Evolutionary conservation across 2,797 vertebrate species (phyloP).

Genomic region (Cyclopterus lumpus): DNA sequence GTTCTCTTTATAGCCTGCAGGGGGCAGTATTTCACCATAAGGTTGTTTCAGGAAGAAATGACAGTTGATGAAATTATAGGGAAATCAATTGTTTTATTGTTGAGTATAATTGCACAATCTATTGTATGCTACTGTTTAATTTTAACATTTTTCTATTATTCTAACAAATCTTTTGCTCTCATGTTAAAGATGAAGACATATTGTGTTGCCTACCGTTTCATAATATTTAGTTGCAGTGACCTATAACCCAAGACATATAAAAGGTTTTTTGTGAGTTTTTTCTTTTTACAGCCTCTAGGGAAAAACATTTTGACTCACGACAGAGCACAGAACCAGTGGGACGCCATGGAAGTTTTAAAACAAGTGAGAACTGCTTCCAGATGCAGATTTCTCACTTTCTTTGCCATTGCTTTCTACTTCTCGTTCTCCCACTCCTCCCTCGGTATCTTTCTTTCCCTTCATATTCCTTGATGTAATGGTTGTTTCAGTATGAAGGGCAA

Average conservation of each 20-base stretch:
- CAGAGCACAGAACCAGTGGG: conserved; percentile 3
- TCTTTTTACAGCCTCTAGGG: background rate
- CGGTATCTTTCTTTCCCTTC: background rate
- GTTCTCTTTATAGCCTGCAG: conserved; percentile 40
- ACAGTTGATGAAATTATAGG: background rate
- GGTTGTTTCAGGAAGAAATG: background rate
- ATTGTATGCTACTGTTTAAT: background rate
- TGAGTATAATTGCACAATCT: background rate
- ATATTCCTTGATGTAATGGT: background rate
- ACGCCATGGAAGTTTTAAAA: conserved; percentile 28
- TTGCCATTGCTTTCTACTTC: background rate
- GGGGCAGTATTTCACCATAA: conserved; percentile 42
- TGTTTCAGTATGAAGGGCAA: conserved; percentile 11
- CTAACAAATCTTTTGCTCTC: background rate
- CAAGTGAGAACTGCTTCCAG: conserved; percentile 69
- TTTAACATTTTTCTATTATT: background rate
- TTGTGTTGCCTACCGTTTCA: background rate
- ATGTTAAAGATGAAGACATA: background rate
- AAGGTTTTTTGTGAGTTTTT: background rate
- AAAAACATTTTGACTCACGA: conserved; percentile 2
- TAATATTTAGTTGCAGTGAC: background rate
- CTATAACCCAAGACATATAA: background rate
- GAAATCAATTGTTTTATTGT: background rate
- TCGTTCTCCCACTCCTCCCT: background rate
- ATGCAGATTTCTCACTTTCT: conserved; percentile 52